Base-by-base conservation (phyloP, 2,797 vertebrate genomes). In the Protonibea diacanthus region DNA sequence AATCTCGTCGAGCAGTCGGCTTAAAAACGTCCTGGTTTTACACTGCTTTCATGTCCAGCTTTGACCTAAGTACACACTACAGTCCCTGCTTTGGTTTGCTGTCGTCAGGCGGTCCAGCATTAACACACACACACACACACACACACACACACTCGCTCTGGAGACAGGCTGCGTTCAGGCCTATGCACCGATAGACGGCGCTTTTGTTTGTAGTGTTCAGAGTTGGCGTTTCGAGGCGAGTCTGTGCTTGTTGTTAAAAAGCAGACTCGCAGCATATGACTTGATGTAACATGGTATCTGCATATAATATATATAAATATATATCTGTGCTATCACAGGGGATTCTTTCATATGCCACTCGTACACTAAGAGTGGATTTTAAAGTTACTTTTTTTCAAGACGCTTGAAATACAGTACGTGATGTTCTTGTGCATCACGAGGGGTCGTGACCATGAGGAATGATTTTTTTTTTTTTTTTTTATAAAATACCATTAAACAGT, bases 401-500 rank as follows among this genome's bases (percentile, higher is more conserved):
- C 17, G 47, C 81, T 85, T 87, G 82, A 83, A 87, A 67, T 75
- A 55, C 71, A 74, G 74, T 72, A 11, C 3, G 69, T 83, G 79
- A 69, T 86, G 87, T 74, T 63, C 45, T 76, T 56, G 52, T 81
- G 69, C 90, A 86, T 92, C 87, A 83, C 81, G 42, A 25, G 79
- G 60, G 74, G 82, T 88, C 25, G 45, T 71, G 64, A 78, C 70
- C 77, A 78, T 25, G 53, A 74, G 71, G 77, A 88, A 73, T 86
- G 76, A 15, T 81, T 86, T 82, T 55, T 27, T 86, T 82, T 55
- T n/a, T n/a, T n/a, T 27, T 33, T 65, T 76, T 78, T 79, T 78
- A 94, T 94, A 93, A 95, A 94, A 95, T 95, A 94, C 93, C 93
- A 92, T 95, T 93, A 88, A 89, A 94, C 93, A 72, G 93, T 94